These are phyloP conservation scores for Taenaris catops DNA, from an alignment of 2,888 invertebrate genomes.

Conservation along the genomic window DNA sequence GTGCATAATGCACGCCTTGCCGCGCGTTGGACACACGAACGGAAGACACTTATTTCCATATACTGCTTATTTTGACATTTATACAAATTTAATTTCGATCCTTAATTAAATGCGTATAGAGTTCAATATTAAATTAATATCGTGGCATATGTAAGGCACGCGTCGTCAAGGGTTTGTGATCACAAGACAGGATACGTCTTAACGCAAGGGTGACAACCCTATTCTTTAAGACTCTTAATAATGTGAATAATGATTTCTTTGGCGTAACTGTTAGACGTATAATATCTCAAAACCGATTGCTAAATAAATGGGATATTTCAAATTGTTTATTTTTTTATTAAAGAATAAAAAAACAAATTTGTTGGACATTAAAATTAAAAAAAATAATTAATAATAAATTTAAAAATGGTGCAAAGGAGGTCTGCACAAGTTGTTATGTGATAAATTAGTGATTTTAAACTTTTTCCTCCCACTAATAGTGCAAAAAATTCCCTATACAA, in stretches of 20 bases:
- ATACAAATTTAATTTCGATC: neutral
- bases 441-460: too few relatives aligned
- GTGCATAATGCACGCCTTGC: slow-evolving; percentile 42
- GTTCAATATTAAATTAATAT: slow-evolving; percentile 4
- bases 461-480: too few relatives aligned
- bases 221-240: slow-evolving; percentile 30
- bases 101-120: neutral
- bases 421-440: too few relatives aligned
- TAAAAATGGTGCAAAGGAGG: too few relatives aligned
- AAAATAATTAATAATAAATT: too few relatives aligned
- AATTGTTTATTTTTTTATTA: too few relatives aligned
- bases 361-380: too few relatives aligned
- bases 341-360: too few relatives aligned
- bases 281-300: too few relatives aligned
- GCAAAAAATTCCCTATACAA: too few relatives aligned
- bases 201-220: slow-evolving; percentile 60
- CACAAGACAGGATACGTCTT: slow-evolving; percentile 56
- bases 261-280: too few relatives aligned
- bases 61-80: slow-evolving; percentile 14
- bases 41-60: slow-evolving; percentile 66
- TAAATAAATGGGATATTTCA: too few relatives aligned
- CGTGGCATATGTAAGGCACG: slow-evolving; percentile 35
- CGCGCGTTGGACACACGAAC: slow-evolving; percentile 66
- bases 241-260: neutral
- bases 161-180: slow-evolving; percentile 47